Evolutionary conservation across 1,140 invertebrate species (phyloP), one percentile per base, ranked within the genome.

Genomic region (Lepidurus apus): DNA sequence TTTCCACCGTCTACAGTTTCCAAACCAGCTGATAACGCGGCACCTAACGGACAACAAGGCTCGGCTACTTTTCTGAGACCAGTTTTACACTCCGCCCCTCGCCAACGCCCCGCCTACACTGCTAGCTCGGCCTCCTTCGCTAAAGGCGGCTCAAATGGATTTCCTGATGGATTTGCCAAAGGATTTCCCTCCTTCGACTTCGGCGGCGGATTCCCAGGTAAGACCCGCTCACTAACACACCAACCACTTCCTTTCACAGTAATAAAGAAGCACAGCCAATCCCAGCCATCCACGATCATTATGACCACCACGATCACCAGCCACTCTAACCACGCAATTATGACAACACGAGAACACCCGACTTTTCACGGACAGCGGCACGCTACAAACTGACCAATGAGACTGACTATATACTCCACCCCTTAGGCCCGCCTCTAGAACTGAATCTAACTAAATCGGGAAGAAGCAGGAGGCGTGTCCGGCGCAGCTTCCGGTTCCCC

Each of bases 121-220:
- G 34, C 34, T 65, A 65, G 7, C 53, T 65, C 53, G 4, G 13
- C 53, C 53, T 65, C 53, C 53, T 65, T 65, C 7, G 7, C 53
- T 21, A 65, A 65, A 65, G 53, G 53, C 13, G 53, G 53, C 74
- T 43, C 73, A 42, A 74, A 45, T 10, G 73, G 78, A 13, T 79
- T 79, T 74, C 78, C 78, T 21, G 65, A 73, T 0, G 78, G 78
- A n/a, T 79, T 79, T 74, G 45, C 78, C 44, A 79, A 74, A 43
- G 78, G 78, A 43, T 74, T 79, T 42, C 78, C 78, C 0, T 74
- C 73, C n/a, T 79, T 79, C 73, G 74, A 53, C 43, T 79, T 79
- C 74, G 73, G 75, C 26, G 78, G 78, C 43, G 43, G 74, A 26
- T 75, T 79, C 43, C 34, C 73, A 13, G 78, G 78, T 79, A 74